phyloP scores from a whole-genome alignment of 2,888 invertebrate genomes.

The Harpalus rubripes region DNA sequence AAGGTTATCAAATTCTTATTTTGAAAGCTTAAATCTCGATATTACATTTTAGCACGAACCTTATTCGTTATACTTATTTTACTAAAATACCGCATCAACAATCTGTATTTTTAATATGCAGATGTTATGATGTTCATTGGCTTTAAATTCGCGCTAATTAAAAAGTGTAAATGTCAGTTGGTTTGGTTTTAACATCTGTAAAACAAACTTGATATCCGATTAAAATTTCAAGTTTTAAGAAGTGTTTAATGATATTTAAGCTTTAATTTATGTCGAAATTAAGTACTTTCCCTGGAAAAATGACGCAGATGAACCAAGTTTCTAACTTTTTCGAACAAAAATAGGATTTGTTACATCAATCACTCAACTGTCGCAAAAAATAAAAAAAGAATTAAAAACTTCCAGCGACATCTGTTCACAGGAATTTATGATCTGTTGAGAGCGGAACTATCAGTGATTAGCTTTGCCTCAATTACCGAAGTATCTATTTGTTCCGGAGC shows the following conservation, averaged over 20 bases:
- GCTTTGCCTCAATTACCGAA: background rate
- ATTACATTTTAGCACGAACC: too few relatives aligned
- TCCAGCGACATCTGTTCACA: slow-evolving; percentile 27
- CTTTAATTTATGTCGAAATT: slow-evolving; percentile 19
- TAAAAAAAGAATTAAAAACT: slow-evolving; percentile 40
- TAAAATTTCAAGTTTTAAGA: slow-evolving; percentile 1
- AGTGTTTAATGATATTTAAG: slow-evolving; percentile 34
- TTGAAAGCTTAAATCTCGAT: too few relatives aligned
- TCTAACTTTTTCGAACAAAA: slow-evolving; percentile 16
- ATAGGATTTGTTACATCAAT: slow-evolving; percentile 39
- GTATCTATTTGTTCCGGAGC: background rate
- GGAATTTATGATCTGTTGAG: slow-evolving; percentile 14
- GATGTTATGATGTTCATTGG: background rate
- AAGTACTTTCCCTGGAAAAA: slow-evolving; percentile 25
- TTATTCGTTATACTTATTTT: too few relatives aligned
- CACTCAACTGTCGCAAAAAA: slow-evolving; percentile 25
- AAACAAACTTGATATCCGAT: background rate
- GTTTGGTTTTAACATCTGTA: background rate
- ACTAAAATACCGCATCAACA: background rate
- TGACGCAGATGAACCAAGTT: slow-evolving; percentile 36
- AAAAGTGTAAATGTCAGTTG: background rate
- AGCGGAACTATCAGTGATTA: background rate
- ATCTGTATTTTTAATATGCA: background rate
- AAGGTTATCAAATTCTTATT: too few relatives aligned
- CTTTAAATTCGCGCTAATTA: background rate